Base-by-base conservation (phyloP, 2,797 vertebrate species). In the Pipistrellus pipistrellus region DNA sequence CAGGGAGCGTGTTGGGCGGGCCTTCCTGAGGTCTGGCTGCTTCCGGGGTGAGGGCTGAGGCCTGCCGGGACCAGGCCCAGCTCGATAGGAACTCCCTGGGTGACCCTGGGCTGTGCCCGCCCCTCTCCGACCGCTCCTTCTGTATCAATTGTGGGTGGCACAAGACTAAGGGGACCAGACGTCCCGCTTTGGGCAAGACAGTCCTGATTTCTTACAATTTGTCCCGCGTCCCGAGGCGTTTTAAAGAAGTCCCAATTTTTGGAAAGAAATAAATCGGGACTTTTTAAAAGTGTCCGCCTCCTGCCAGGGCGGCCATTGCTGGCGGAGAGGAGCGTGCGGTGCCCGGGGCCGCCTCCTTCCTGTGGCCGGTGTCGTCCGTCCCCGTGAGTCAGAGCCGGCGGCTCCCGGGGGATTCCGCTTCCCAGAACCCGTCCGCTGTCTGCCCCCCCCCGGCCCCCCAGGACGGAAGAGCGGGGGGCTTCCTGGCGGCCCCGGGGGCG, bases 401-500 rank as follows among this genome's bases (percentile, higher is more conserved):
- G 27, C 38, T 87, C 87, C 88, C 77, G 3, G 15, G 57, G 71
- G 57, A 68, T 41, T 46, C n/a, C 0, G 14, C 35, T 92, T 96
- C 92, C 85, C 82, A 92, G 88, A 96, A 93, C 59, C 48, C 18
- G 23, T 41, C 66, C 46, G 57, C 59, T 75, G n/a, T 53, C 35
- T 80, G 86, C 91, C 92, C 88, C 72, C 62, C 66, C 38, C n/a
- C 82, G 64, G 18, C 30, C 71, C 78, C 71, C 30, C 53, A 68
- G 88, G 68, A 57, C 80, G 82, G 83, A 90, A 57, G 73, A 76
- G 84, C 77, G 23, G 18, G 59, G 59, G 81, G 41, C 90, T 95
- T 96, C 93, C 89, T 88, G 94, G 94, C 95, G 93, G 32, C 35
- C 55, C n/a, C 44, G 17, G 23, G 23, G 53, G 91, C 12, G 57